Evolutionary conservation across 2,797 vertebrate species (phyloP).

Genomic region (Nannoperca obscura): DNA sequence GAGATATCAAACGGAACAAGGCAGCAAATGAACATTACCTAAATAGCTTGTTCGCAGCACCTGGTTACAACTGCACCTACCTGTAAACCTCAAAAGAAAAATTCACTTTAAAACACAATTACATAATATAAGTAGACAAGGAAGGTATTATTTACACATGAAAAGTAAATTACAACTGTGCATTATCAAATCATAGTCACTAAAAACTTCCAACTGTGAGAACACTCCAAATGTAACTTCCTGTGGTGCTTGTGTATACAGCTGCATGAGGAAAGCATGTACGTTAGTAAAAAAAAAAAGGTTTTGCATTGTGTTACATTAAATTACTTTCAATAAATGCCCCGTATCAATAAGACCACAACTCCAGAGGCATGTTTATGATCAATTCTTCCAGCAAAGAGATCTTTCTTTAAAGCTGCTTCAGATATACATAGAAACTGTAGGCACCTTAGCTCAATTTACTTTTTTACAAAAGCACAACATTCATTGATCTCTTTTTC

Average conservation of each 20-base stretch:
- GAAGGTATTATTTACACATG: neutral
- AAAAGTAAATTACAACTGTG: conserved; percentile 9
- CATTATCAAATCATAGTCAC: neutral
- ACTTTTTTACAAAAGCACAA: neutral
- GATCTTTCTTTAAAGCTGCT: neutral
- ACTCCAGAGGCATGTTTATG: neutral
- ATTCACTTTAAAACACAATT: too few relatives aligned
- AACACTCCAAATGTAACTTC: neutral
- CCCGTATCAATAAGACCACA: neutral
- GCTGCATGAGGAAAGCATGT: too few relatives aligned
- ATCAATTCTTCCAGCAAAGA: neutral
- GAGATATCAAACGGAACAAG: conserved; percentile 10
- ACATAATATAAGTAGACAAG: neutral
- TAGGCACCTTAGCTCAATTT: neutral
- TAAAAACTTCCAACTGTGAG: neutral
- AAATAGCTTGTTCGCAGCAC: neutral
- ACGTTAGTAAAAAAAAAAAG: neutral
- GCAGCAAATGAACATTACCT: neutral
- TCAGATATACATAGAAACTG: neutral
- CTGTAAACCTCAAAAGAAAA: neutral
- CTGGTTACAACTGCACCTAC: neutral
- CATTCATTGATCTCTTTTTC: neutral
- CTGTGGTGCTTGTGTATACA: neutral
- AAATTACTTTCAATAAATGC: neutral
- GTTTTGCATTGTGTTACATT: conserved; percentile 9